Conservation (phyloP, 1,140 invertebrate species). For the Dendrolimus kikuchii region DNA sequence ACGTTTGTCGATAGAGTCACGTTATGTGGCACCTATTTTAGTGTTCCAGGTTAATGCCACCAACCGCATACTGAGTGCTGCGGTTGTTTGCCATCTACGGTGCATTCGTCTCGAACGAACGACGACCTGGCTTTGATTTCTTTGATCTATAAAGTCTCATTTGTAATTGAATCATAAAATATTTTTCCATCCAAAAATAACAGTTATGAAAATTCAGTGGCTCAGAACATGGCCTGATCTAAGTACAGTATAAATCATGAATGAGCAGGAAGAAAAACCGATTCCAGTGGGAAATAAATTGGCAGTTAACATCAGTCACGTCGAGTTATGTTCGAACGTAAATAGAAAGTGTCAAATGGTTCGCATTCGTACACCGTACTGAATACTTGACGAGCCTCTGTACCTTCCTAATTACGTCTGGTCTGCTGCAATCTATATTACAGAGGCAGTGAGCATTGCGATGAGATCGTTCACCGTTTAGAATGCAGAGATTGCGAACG, state of each 20-base stretch:
- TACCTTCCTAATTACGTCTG: slow-evolving; percentile 17
- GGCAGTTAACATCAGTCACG: too few relatives aligned
- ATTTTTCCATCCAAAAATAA: too few relatives aligned
- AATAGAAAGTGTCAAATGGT: slow-evolving; percentile 61
- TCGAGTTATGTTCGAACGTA: slow-evolving; percentile 22
- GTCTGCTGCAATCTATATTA: background rate
- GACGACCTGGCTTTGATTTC: slow-evolving; percentile 11
- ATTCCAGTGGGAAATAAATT: slow-evolving; percentile 2
- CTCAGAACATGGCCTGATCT: too few relatives aligned
- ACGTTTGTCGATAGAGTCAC: slow-evolving; percentile 22
- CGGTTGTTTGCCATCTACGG: slow-evolving; percentile 25
- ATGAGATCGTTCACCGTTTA: too few relatives aligned
- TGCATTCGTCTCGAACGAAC: slow-evolving; percentile 30
- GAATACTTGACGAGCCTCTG: slow-evolving; percentile 34
- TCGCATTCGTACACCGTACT: slow-evolving; percentile 33
- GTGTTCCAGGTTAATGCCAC: slow-evolving; percentile 21
- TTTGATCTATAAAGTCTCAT: too few relatives aligned
- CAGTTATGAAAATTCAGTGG: too few relatives aligned
- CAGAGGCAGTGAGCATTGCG: too few relatives aligned
- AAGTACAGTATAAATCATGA: background rate
- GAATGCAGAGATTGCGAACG: too few relatives aligned
- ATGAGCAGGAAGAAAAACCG: background rate
- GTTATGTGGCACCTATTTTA: slow-evolving; percentile 23
- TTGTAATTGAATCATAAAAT: too few relatives aligned
- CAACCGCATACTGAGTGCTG: slow-evolving; percentile 26